Evolutionary conservation across 2,113 vertebrate species (phyloP).

Genomic region (Chlorodrepanis virens): DNA sequence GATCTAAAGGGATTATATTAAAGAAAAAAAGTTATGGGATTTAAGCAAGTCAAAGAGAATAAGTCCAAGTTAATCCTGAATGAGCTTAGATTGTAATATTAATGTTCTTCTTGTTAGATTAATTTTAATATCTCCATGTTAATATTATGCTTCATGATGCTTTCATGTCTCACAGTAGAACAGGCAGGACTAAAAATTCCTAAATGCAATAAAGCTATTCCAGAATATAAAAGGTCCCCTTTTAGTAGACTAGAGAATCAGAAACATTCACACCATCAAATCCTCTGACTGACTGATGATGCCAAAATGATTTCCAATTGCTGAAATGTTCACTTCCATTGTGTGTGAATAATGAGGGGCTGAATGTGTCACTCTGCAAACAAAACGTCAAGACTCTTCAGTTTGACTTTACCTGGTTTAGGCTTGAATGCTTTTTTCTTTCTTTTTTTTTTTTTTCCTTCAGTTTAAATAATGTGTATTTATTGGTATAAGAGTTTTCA

Average conservation of each 20-base stretch:
- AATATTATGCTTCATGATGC: neutral
- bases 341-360: neutral
- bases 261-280: neutral
- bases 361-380: conserved; percentile 1
- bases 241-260: neutral
- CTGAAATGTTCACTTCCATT: neutral
- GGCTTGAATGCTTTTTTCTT: neutral
- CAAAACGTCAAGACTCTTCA: neutral
- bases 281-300: neutral
- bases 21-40: neutral
- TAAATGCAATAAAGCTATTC: neutral
- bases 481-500: neutral
- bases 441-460: neutral
- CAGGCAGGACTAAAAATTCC: neutral
- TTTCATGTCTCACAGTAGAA: neutral
- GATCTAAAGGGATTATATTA: neutral
- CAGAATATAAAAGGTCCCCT: neutral
- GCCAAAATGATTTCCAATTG: neutral
- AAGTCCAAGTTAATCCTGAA: neutral
- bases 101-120: neutral
- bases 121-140: neutral
- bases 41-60: neutral
- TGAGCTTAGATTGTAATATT: neutral
- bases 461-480: neutral
- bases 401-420: neutral